Evolutionary conservation across 2,888 invertebrate genomes (phyloP).

Genomic region (Oscheius sp.): DNA sequence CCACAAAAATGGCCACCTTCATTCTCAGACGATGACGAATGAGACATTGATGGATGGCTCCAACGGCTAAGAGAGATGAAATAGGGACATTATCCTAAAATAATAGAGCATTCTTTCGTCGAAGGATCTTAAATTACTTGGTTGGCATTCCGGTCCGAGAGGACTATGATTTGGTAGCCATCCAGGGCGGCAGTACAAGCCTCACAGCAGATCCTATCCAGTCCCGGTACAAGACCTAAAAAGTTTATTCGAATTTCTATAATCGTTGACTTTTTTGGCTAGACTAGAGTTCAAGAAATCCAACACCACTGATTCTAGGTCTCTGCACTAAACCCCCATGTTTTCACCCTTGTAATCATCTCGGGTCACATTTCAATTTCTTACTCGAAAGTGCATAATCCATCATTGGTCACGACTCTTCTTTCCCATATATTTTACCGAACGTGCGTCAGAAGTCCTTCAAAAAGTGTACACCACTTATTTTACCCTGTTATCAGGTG

Average conservation of each 20-base stretch:
- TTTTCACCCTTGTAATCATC: not conserved
- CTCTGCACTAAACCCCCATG: not conserved
- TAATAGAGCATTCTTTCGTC: not conserved
- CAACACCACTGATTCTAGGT: not conserved
- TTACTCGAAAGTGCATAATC: slow-evolving; percentile 4
- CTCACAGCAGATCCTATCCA: slow-evolving; percentile 84
- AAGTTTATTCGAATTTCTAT: not conserved
- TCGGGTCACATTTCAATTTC: not conserved
- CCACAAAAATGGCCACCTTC: slow-evolving; percentile 89
- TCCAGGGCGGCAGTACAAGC: slow-evolving; percentile 84
- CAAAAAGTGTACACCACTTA: not conserved
- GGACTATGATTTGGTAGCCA: slow-evolving; percentile 86
- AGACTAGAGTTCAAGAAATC: not conserved
- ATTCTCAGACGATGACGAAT: slow-evolving; percentile 93
- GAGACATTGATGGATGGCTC: slow-evolving; percentile 93
- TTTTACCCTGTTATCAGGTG: not conserved
- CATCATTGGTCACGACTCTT: not conserved
- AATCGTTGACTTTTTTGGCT: not conserved
- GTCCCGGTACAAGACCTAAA: slow-evolving; percentile 83
- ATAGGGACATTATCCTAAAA: slow-evolving; percentile 74
- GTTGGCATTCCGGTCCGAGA: slow-evolving; percentile 81
- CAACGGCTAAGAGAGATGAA: slow-evolving; percentile 86
- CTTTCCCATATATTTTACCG: not conserved
- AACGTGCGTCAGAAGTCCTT: not conserved
- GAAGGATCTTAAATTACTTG: slow-evolving; percentile 25